Evolutionary conservation across 2,797 vertebrate species (phyloP), one percentile per base, ranked within the genome.

Genomic region (Gadopsis marmoratus): DNA sequence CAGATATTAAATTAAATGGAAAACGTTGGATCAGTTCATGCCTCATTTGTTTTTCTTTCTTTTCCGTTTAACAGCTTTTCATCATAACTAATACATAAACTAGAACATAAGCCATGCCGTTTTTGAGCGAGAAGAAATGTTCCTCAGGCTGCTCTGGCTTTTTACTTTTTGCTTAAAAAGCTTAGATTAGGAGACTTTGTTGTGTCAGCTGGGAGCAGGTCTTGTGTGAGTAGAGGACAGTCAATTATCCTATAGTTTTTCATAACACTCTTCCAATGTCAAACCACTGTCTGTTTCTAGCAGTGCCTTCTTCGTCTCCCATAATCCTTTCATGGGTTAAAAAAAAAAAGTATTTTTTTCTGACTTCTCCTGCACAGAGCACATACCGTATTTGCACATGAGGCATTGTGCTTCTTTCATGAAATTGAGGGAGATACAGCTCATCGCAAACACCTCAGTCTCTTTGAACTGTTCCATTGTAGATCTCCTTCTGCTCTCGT

Each of bases 251-350:
- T 62, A 47, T 45, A 53, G 60, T 74, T 78, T 72, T 75, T 37
- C 74, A 21, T 61, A 64, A 33, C 74, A 12, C 56, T 68, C 50
- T 43, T 29, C 74, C 53, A 78, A 51, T 67, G 70, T 82, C 79
- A 85, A 55, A 60, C 45, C 17, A 2, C 59, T 48, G 66, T 67
- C 66, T 80, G 55, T 65, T 61, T 74, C 39, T 65, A 23, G 39
- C 7, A 14, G 26, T 19, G 7, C 26, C 33, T 69, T 54, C 62
- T 81, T 79, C 41, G 6, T 17, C 16, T 81, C 78, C 60, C 63
- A 29, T 50, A 82, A 85, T 81, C 83, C 59, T 74, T 90, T 79
- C 65, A 69, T 76, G 63, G 35, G 70, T 79, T 31, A 5, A 69
- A 35, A 63, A 47, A 26, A 76, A 51, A 78, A 39, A 26, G 26